phyloP scores from a whole-genome alignment of 2,888 invertebrate species.

The Heliothis peltigera region DNA sequence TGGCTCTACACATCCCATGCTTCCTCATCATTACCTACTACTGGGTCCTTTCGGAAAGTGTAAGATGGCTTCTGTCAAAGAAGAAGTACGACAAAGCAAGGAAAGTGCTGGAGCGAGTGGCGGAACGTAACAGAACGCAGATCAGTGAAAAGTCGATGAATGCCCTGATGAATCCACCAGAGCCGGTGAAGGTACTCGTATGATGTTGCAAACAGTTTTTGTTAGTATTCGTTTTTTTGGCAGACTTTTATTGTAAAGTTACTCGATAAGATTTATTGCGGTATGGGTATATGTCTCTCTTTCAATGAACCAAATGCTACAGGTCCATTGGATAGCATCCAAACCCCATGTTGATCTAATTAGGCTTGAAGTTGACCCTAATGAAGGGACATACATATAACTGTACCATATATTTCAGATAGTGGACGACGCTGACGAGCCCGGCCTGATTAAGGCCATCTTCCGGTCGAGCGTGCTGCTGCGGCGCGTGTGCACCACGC shows the following conservation, averaged over 20 bases:
- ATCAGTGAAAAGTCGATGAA: constrained; percentile 88
- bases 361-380: constrained; percentile 91
- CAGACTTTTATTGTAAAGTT: too few species aligned
- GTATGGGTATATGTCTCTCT: too few species aligned
- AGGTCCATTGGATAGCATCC: too few species aligned
- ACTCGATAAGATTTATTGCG: too few species aligned
- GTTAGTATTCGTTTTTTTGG: too few species aligned
- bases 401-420: too few species aligned
- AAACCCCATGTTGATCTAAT: too few species aligned
- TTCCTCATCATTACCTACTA: constrained; percentile 91
- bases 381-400: too few species aligned
- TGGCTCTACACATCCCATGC: constrained; percentile 92
- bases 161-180: constrained; percentile 81
- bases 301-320: too few species aligned
- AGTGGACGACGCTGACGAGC: constrained; percentile 45
- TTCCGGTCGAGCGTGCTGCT: constrained; percentile 87
- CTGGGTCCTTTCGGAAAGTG: constrained; percentile 91
- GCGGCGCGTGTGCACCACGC: constrained; percentile 91
- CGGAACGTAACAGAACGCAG: constrained; percentile 90
- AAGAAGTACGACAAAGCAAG: constrained; percentile 91
- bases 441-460: constrained; percentile 75
- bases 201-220: too few species aligned
- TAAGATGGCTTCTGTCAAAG: constrained; percentile 94
- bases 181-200: constrained; percentile 37
- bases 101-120: constrained; percentile 90